These are phyloP conservation scores for Carassius auratus DNA, from an alignment of 2,113 vertebrate species.

Conservation along the genomic window DNA sequence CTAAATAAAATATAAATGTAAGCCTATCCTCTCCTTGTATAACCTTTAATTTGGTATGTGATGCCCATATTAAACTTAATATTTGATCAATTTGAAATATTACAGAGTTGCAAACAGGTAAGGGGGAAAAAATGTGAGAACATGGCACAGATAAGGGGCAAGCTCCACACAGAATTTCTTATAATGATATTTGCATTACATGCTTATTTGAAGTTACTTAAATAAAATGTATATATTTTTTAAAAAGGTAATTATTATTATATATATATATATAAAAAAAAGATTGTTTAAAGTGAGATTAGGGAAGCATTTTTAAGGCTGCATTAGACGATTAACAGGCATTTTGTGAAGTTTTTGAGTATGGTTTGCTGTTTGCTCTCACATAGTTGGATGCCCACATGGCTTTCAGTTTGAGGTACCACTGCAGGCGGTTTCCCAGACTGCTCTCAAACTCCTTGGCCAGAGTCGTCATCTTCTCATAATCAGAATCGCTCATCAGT, in stretches of 20 bases:
- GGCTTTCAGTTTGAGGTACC: constrained; percentile 87
- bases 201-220: too few species aligned
- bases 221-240: too few species aligned
- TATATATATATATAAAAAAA: too few species aligned
- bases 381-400: constrained; percentile 90
- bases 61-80: background rate
- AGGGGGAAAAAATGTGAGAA: too few species aligned
- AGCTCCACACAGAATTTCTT: too few species aligned
- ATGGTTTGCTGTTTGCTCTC: constrained; percentile 65
- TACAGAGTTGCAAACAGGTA: too few species aligned
- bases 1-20: background rate
- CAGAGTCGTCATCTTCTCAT: constrained; percentile 71
- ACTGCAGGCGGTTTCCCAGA: constrained; percentile 82
- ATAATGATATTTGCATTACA: too few species aligned
- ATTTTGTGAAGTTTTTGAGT: background rate
- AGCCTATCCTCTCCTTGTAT: background rate
- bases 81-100: background rate
- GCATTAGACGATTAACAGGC: background rate
- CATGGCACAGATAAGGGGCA: too few species aligned
- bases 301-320: background rate
- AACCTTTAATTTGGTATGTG: background rate
- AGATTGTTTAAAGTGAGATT: background rate
- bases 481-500: constrained; percentile 75
- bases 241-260: too few species aligned
- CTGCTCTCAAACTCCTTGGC: constrained; percentile 81